Percentiles rank a stretch among this genome's conserved stretches.
phyloP scores from a whole-genome alignment of 2,113 vertebrate species.

The Arvicanthis niloticus region DNA sequence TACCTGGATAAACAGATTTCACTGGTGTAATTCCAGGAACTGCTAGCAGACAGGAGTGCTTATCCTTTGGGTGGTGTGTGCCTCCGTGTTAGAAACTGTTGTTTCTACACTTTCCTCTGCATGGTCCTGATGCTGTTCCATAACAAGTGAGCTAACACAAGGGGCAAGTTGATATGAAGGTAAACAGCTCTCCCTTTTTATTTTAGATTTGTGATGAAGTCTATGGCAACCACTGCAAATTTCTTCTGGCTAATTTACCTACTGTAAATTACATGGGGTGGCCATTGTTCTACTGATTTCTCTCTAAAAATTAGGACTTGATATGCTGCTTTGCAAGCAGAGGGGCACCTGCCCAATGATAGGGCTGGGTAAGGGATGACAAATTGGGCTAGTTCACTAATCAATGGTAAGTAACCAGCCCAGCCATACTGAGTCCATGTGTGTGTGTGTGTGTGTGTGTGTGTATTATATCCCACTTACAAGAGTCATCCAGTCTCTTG shows the following conservation, averaged over 20 bases:
- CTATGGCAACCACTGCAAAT: constrained; percentile 1
- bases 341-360: neutral
- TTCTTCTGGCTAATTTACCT: constrained; percentile 38
- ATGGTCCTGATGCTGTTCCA: constrained; percentile 11
- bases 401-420: neutral
- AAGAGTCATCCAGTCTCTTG: neutral
- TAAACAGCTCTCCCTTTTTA: constrained; percentile 32
- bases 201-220: constrained; percentile 17
- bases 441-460: too few relatives aligned
- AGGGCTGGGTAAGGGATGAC: neutral
- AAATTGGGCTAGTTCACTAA: neutral
- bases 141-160: constrained; percentile 7
- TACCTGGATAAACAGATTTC: neutral
- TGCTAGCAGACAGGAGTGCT: constrained; percentile 36
- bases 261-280: constrained; percentile 49
- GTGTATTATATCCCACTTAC: neutral
- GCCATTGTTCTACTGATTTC: constrained; percentile 50
- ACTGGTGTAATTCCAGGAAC: neutral
- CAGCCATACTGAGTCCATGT: neutral
- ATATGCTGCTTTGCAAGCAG: constrained; percentile 4
- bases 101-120: constrained; percentile 35
- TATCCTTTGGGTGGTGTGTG: constrained; percentile 14
- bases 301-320: neutral
- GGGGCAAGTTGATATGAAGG: constrained; percentile 32
- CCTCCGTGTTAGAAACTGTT: neutral